Evolutionary conservation across 2,113 vertebrate species (phyloP).

Genomic region (Syrmaticus mikado): DNA sequence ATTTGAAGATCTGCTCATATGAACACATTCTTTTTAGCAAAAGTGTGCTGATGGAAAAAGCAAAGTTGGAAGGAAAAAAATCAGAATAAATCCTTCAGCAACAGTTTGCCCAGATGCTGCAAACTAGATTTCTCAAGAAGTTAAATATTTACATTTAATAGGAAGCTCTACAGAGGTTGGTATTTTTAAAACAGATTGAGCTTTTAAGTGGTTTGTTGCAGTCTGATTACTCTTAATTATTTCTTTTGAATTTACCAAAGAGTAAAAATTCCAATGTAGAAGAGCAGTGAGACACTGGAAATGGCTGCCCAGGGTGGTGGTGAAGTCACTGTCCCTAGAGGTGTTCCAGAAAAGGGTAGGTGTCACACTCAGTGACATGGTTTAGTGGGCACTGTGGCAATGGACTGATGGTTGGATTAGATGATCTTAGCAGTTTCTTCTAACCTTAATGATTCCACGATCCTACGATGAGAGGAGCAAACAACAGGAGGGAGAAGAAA

Average conservation of each 20-base stretch:
- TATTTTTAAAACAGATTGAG: neutral
- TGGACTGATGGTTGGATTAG: too few relatives aligned
- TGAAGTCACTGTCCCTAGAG: too few relatives aligned
- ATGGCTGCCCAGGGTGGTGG: too few relatives aligned
- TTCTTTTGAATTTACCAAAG: neutral
- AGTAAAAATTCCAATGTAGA: neutral
- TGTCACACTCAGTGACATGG: too few relatives aligned
- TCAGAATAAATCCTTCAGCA: neutral
- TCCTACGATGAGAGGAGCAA: too few relatives aligned
- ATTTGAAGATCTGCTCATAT: neutral
- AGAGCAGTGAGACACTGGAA: too few relatives aligned
- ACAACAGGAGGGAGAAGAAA: too few relatives aligned
- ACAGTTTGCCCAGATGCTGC: neutral
- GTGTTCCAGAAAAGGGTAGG: too few relatives aligned
- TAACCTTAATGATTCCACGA: too few relatives aligned
- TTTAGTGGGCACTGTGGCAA: too few relatives aligned
- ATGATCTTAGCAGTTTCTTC: too few relatives aligned
- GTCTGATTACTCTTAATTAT: neutral
- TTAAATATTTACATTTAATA: neutral
- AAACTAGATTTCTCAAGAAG: neutral
- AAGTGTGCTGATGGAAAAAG: neutral
- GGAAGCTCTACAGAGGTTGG: neutral
- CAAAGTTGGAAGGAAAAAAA: neutral
- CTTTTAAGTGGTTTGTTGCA: neutral
- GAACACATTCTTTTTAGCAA: neutral